Percentiles rank a stretch among this genome's conserved stretches.
Evolutionary conservation across 2,113 vertebrate species (phyloP).

Genomic region (Gambusia affinis): DNA sequence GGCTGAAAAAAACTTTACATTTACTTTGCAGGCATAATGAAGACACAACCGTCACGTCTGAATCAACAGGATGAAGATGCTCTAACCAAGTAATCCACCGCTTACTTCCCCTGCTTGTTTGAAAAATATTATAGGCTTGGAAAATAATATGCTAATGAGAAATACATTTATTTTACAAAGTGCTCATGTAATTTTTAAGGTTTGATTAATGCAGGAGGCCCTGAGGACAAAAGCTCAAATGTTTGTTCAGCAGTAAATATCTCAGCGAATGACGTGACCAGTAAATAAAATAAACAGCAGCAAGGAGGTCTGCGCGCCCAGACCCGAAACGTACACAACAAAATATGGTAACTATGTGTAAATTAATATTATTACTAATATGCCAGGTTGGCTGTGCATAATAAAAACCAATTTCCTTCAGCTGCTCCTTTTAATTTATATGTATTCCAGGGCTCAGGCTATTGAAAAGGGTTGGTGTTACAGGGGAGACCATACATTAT

Average conservation of each 20-base stretch:
- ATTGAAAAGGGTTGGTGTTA: slow-evolving; percentile 2
- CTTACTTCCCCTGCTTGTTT: not conserved
- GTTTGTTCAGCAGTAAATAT: not conserved
- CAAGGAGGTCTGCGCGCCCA: not conserved
- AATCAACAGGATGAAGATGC: not conserved
- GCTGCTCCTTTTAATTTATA: not conserved
- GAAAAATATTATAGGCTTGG: not conserved
- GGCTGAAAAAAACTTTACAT: too few species aligned
- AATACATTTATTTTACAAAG: not conserved
- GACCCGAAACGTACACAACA: not conserved
- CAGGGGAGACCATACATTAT: slow-evolving; percentile 2
- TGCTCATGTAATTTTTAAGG: not conserved
- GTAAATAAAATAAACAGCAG: not conserved
- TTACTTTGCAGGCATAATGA: not conserved
- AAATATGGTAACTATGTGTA: not conserved
- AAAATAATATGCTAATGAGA: not conserved
- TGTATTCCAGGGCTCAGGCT: not conserved
- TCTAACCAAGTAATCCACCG: not conserved
- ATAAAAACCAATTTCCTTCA: not conserved
- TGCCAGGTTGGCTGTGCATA: not conserved
- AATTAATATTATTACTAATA: not conserved
- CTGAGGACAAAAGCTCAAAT: not conserved
- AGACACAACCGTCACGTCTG: not conserved
- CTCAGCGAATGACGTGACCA: not conserved
- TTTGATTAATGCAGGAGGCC: not conserved